A percentile compares a stretch with the other conserved stretches of the same genome.
phyloP scores from a whole-genome alignment of 2,888 invertebrate genomes.

The Hyppa rectilinea region DNA sequence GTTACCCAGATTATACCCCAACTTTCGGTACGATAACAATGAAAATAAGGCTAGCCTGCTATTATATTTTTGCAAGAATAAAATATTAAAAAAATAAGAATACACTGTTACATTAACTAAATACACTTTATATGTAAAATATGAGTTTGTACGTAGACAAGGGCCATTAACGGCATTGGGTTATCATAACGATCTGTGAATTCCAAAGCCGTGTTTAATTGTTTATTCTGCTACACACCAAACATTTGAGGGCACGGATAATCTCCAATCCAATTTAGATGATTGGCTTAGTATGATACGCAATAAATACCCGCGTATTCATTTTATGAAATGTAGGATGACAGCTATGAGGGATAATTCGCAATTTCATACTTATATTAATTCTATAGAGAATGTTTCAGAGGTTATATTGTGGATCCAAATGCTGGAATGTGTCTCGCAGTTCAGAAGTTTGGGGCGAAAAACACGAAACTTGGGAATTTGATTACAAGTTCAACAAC shows the following conservation, averaged over 20 bases:
- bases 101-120: constrained; percentile 13
- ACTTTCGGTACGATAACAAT: constrained; percentile 32
- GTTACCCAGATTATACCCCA: constrained; percentile 43
- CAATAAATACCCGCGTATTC: constrained; percentile 53
- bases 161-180: constrained; percentile 39
- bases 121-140: constrained; percentile 26
- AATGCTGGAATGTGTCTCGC: constrained; percentile 47
- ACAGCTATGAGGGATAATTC: constrained; percentile 37
- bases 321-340: constrained; percentile 43
- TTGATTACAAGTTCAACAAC: constrained; percentile 48
- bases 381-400: constrained; percentile 17
- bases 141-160: constrained; percentile 23
- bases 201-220: constrained; percentile 49
- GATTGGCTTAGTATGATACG: constrained; percentile 61
- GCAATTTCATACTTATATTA: constrained; percentile 46
- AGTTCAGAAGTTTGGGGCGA: constrained; percentile 45
- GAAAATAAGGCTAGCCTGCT: constrained; percentile 13
- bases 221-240: constrained; percentile 57
- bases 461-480: constrained; percentile 47
- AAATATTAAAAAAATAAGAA: constrained; percentile 8
- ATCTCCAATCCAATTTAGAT: constrained; percentile 62
- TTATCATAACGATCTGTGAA: constrained; percentile 57
- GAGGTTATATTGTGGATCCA: constrained; percentile 37
- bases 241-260: constrained; percentile 57
- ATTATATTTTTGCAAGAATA: constrained; percentile 12